Evolutionary conservation across 1,140 invertebrate species (phyloP).

Genomic region (Cecropterus lyciades): DNA sequence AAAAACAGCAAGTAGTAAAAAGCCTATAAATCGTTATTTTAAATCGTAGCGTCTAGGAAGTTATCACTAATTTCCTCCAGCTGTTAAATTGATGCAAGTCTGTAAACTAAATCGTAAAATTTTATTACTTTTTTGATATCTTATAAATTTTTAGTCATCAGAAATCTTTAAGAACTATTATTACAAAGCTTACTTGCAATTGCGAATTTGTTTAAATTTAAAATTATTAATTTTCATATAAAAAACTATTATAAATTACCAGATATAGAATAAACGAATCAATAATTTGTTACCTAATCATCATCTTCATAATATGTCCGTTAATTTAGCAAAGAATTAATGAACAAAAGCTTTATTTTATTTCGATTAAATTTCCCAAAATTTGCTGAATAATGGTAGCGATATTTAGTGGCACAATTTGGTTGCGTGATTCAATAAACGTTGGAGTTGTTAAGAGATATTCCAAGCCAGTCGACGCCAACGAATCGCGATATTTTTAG

Average conservation of each 20-base stretch:
- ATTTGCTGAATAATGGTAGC: conserved; percentile 29
- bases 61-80: conserved; percentile 11
- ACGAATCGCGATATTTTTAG: conserved; percentile 77
- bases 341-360: not conserved
- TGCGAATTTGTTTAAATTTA: too few relatives aligned
- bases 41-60: conserved; percentile 3
- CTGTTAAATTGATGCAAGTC: conserved; percentile 8
- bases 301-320: too few relatives aligned
- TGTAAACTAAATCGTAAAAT: not conserved
- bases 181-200: too few relatives aligned
- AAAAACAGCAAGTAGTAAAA: too few relatives aligned
- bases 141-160: too few relatives aligned
- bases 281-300: conserved; percentile 4
- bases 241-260: too few relatives aligned
- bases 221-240: too few relatives aligned
- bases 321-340: not conserved
- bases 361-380: conserved; percentile 9
- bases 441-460: conserved; percentile 62
- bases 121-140: too few relatives aligned
- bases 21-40: not conserved
- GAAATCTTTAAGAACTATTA: too few relatives aligned
- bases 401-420: conserved; percentile 28
- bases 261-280: too few relatives aligned
- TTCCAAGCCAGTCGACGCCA: conserved; percentile 68
- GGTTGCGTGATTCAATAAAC: conserved; percentile 49